Percentiles rank a stretch among this genome's conserved stretches.
These are phyloP conservation scores for Polypedilum vanderplanki DNA, from an alignment of 1,140 invertebrate species.

Conservation along the genomic window DNA sequence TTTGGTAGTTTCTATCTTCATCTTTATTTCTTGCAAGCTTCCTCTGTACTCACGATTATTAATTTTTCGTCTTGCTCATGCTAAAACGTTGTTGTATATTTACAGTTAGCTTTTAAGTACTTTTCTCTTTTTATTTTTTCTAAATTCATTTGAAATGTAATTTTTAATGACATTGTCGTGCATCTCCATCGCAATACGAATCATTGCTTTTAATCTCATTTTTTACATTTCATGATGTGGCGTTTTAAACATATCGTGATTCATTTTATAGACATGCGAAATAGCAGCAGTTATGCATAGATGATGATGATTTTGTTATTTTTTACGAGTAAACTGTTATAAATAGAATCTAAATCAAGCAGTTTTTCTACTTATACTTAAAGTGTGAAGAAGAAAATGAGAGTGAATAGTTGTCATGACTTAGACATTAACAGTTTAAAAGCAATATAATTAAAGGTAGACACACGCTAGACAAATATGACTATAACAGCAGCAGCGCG, in stretches of 20 bases:
- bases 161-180: background rate
- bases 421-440: no score
- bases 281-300: background rate
- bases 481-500: background rate
- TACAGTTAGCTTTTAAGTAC: background rate
- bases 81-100: background rate
- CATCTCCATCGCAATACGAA: background rate
- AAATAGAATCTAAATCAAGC: no score
- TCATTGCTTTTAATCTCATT: background rate
- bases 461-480: conserved; percentile 28
- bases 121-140: background rate
- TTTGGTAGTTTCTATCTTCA: background rate
- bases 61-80: background rate
- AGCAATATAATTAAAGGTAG: background rate
- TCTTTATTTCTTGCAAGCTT: background rate
- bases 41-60: background rate
- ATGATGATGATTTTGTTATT: background rate
- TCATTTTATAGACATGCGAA: conserved; percentile 8
- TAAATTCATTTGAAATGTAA: background rate
- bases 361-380: no score
- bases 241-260: conserved; percentile 1
- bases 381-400: no score
- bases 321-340: no score
- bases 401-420: no score
- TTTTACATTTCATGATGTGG: background rate